Evolutionary conservation across 2,113 vertebrate species (phyloP).

Genomic region (Cavia porcellus): DNA sequence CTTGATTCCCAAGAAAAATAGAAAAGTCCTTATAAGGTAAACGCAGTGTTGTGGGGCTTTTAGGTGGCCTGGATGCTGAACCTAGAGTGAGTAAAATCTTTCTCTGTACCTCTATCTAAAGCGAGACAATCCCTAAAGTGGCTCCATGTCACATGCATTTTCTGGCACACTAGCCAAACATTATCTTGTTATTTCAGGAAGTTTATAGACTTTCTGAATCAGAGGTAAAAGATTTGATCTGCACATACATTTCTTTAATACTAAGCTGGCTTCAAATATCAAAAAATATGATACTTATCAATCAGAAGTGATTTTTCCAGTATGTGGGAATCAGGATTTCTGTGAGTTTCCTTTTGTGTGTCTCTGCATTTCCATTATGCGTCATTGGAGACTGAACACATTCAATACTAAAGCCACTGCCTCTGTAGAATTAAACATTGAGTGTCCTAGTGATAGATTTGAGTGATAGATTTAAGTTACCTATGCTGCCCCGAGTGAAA

Average conservation of each 20-base stretch:
- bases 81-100: background rate
- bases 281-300: background rate
- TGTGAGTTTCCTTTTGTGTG: background rate
- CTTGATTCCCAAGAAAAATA: background rate
- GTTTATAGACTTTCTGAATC: background rate
- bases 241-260: slow-evolving; percentile 28
- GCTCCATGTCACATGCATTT: background rate
- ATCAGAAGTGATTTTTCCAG: background rate
- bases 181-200: background rate
- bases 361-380: background rate
- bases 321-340: background rate
- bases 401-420: slow-evolving; percentile 14
- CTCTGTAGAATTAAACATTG: background rate
- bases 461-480: background rate
- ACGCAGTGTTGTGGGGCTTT: background rate
- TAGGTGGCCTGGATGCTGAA: background rate
- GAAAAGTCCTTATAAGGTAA: background rate
- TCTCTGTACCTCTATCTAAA: background rate
- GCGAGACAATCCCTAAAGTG: background rate
- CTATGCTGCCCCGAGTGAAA: background rate
- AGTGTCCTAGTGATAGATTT: no score
- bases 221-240: slow-evolving; percentile 12
- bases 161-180: background rate
- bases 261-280: background rate
- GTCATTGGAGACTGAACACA: background rate